Percentiles rank a stretch among this genome's conserved stretches.
Evolutionary conservation across 2,797 vertebrate species (phyloP).

Genomic region (Limosa lapponica): DNA sequence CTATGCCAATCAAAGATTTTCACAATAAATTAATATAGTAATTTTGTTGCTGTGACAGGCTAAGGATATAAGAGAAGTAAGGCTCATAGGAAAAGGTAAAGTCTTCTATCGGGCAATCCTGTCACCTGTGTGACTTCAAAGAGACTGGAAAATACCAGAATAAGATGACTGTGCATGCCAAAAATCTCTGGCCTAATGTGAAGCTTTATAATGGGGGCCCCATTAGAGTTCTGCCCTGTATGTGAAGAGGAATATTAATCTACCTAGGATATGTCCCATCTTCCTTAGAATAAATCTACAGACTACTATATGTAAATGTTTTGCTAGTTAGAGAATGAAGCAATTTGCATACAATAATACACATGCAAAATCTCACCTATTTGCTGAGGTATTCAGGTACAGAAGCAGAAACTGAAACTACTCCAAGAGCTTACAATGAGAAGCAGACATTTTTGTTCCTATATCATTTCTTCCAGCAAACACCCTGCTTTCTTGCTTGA

Average conservation of each 20-base stretch:
- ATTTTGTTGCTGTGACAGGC: neutral
- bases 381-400: neutral
- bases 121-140: neutral
- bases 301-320: fast-evolving
- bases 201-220: neutral
- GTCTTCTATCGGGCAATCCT: neutral
- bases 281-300: neutral
- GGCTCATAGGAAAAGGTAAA: fast-evolving
- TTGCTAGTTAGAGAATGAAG: neutral
- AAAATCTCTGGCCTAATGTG: neutral
- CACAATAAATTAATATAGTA: neutral
- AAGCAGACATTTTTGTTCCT: neutral
- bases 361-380: fast-evolving
- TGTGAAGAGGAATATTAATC: neutral
- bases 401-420: neutral
- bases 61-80: neutral
- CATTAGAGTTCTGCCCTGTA: fast-evolving
- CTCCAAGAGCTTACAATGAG: neutral
- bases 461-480: neutral
- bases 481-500: neutral
- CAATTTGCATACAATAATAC: neutral
- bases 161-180: neutral
- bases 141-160: neutral
- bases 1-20: neutral
- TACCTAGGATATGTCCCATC: neutral